Percentiles rank a stretch among this genome's conserved stretches.
Evolutionary conservation across 2,797 vertebrate genomes (phyloP).

Genomic region (Danio tinwini): DNA sequence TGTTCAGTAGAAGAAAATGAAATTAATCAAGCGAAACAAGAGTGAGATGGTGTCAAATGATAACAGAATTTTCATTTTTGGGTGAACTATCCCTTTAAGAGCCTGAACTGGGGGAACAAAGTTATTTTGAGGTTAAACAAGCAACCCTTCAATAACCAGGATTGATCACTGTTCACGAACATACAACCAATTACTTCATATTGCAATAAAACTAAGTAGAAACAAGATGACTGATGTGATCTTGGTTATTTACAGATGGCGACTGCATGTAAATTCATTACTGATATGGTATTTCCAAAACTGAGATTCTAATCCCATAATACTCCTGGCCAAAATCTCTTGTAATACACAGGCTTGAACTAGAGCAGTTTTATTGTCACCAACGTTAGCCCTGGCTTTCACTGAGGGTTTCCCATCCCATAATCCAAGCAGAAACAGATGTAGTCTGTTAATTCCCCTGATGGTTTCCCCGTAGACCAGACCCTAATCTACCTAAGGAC

Average conservation of each 20-base stretch:
- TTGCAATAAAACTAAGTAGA: background rate
- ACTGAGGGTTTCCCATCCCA: conserved; percentile 46
- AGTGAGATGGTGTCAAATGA: too few species aligned
- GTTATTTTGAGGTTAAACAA: background rate
- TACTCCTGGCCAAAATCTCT: background rate
- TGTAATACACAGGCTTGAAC: conserved; percentile 12
- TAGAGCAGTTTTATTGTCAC: conserved; percentile 16
- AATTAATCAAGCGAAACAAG: too few species aligned
- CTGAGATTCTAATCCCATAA: conserved; percentile 2
- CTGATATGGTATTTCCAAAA: conserved; percentile 1
- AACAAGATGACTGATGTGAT: background rate
- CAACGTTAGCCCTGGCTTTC: conserved; percentile 44
- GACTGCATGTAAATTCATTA: conserved; percentile 12
- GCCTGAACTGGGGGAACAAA: background rate
- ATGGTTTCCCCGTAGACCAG: conserved; percentile 46
- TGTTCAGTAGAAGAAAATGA: too few species aligned
- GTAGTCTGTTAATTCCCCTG: conserved; percentile 49
- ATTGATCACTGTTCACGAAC: background rate
- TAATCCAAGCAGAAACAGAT: conserved; percentile 59
- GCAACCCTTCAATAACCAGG: background rate
- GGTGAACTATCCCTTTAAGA: background rate
- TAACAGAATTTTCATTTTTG: too few species aligned
- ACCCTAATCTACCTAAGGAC: conserved; percentile 54
- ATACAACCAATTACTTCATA: background rate
- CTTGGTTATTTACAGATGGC: background rate